These are phyloP conservation scores for Trissoscelio sp. DNA, from an alignment of 2,888 invertebrate genomes.

Conservation along the genomic window DNA sequence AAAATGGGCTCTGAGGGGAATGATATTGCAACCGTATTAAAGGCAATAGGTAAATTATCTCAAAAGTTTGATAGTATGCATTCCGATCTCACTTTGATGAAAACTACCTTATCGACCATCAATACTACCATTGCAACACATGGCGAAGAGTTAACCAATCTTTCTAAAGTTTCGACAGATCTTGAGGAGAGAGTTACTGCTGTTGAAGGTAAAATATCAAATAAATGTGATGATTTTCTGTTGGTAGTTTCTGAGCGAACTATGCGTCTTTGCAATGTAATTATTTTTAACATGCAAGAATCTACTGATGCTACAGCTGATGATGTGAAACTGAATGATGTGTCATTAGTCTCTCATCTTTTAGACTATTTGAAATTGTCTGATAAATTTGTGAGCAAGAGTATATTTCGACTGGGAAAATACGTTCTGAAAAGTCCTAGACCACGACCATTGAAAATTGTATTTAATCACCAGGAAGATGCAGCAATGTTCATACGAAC, in stretches of 20 bases:
- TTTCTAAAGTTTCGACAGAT: neutral
- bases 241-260: neutral
- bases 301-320: neutral
- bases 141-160: neutral
- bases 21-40: neutral
- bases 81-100: neutral
- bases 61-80: neutral
- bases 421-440: neutral
- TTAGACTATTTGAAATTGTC: neutral
- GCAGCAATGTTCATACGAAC: neutral
- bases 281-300: neutral
- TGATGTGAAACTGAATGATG: neutral
- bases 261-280: neutral
- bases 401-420: too few species aligned
- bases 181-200: neutral
- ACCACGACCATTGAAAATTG: constrained; percentile 2
- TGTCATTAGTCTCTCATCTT: neutral
- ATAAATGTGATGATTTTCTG: neutral
- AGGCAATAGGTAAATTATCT: neutral
- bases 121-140: neutral
- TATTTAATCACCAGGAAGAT: constrained; percentile 16
- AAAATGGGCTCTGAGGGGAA: too few species aligned
- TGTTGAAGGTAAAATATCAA: neutral
- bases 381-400: too few species aligned
- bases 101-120: neutral